phyloP scores from a whole-genome alignment of 2,113 vertebrate genomes.

The Sitta europaea region DNA sequence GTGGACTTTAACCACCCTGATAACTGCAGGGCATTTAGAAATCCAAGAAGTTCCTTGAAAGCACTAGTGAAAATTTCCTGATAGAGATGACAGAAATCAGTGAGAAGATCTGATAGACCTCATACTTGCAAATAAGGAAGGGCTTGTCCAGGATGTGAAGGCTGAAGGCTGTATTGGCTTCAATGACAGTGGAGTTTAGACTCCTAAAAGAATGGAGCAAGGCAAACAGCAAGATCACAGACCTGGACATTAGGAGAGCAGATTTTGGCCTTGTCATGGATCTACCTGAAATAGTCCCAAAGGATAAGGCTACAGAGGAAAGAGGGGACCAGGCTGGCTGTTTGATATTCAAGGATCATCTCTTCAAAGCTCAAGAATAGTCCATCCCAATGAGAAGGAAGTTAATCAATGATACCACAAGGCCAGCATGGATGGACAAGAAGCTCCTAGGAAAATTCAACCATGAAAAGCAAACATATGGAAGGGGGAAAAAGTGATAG shows the following conservation, averaged over 20 bases:
- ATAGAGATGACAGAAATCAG: background rate
- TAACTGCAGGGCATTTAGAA: background rate
- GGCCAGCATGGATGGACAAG: background rate
- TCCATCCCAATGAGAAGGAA: background rate
- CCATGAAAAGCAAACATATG: background rate
- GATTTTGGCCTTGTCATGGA: background rate
- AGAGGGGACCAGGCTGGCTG: too few relatives aligned
- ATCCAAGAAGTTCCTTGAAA: background rate
- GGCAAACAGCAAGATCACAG: background rate
- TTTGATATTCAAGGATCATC: background rate
- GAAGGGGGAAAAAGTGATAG: background rate
- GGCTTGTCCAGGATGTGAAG: background rate
- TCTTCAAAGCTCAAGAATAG: background rate
- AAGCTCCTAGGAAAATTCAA: background rate
- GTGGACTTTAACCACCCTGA: background rate
- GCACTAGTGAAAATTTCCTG: background rate
- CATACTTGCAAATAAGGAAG: background rate
- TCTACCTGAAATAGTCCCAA: background rate
- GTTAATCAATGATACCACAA: background rate
- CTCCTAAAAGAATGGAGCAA: background rate
- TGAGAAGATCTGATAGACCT: background rate
- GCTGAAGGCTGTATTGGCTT: background rate
- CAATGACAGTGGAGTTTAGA: background rate
- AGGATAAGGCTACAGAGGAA: background rate
- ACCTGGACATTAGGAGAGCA: background rate